Base-by-base conservation (phyloP, 1,140 invertebrate species). In the Leptopilina clavipes region DNA sequence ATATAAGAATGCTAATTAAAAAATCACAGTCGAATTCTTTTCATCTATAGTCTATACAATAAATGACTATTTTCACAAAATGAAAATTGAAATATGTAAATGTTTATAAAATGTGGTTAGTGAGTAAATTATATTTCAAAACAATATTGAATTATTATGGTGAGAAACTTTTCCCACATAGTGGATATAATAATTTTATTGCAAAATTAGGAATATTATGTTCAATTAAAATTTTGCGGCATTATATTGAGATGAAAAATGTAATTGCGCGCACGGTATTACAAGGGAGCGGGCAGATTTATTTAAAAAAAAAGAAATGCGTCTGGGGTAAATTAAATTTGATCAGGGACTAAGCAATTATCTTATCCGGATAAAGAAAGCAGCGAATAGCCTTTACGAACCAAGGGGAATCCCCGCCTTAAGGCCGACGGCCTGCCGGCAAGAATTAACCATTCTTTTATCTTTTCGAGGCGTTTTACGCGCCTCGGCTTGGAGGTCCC, bases 361-460 rank as follows among this genome's bases (percentile, higher is more conserved):
- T 85, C 81, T 83, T 75, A 74, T 77, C 72, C 75, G 80, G 81
- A 84, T 83, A 83, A 84, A 79, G 76, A 77, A 40, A 79, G 78
- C 81, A 77, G 82, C 82, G 78, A 81, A 84, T 86, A 86, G 86
- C 78, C 81, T 76, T 80, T 74, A 77, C 79, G 81, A 82, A 78
- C 77, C 76, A 76, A 77, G 78, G 77, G 74, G 72, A 80, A 80
- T 81, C 80, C 80, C 81, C 37, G 79, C 48, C 82, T 77, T 70
- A 45, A 75, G 77, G 78, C 74, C 76, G 76, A 74, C 79, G 81
- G 79, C 78, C 83, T 84, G 86, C 83, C 85, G 77, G 76, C 80
- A 79, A 81, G 84, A 88, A 89, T 89, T 87, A 89, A 88, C 82
- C 82, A 87, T 86, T 88, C 86, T 89, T 89, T 89, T 89, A 89